These are phyloP conservation scores for Triplophysa rosa DNA, from an alignment of 2,113 vertebrate species.

Conservation along the genomic window DNA sequence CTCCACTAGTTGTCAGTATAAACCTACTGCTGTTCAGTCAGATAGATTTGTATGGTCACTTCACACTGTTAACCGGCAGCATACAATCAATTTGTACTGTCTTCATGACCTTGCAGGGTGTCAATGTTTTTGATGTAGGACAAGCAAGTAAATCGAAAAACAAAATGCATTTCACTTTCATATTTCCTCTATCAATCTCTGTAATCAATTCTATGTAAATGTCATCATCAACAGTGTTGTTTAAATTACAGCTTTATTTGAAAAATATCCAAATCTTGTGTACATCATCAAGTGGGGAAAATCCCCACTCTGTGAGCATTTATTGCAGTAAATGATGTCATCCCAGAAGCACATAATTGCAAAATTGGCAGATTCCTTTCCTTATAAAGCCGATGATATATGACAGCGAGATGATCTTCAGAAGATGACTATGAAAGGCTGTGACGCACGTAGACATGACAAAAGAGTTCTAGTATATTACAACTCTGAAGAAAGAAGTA, in stretches of 20 bases:
- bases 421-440: conserved; percentile 20
- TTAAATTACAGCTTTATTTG: not conserved
- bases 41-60: not conserved
- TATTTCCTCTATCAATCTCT: not conserved
- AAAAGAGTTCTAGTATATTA: conserved; percentile 13
- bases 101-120: conserved; percentile 19
- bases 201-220: not conserved
- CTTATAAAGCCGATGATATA: not conserved
- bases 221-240: not conserved
- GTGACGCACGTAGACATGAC: conserved; percentile 46
- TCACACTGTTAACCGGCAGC: conserved; percentile 1
- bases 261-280: not conserved
- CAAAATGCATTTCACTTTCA: conserved; percentile 1
- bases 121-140: not conserved
- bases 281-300: not conserved
- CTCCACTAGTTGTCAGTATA: conserved; percentile 48
- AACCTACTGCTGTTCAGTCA: not conserved
- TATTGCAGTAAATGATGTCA: conserved; percentile 3
- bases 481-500: conserved; percentile 32
- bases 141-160: conserved; percentile 9
- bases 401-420: not conserved
- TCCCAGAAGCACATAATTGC: conserved; percentile 24
- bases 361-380: conserved; percentile 41
- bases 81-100: conserved; percentile 10
- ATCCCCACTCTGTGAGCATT: not conserved